phyloP scores from a whole-genome alignment of 2,888 invertebrate genomes.

The Hedya salicella region DNA sequence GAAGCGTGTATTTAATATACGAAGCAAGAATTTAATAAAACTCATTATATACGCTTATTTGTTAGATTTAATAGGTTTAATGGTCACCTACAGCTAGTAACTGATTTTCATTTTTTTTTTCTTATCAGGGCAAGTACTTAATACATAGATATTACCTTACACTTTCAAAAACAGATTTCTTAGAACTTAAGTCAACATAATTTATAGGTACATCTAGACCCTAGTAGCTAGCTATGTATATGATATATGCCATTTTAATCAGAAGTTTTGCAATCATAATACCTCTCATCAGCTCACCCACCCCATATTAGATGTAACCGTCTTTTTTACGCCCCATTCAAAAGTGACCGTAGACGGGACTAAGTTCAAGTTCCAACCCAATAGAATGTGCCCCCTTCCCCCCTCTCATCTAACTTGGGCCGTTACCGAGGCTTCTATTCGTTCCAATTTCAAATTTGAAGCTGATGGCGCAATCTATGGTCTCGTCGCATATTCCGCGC shows the following conservation, averaged over 20 bases:
- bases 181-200: too few species aligned
- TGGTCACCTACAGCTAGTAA: too few species aligned
- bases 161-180: too few species aligned
- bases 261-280: background rate
- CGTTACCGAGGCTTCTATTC: constrained; percentile 82
- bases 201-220: too few species aligned
- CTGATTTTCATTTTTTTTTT: too few species aligned
- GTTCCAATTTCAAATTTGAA: constrained; percentile 85
- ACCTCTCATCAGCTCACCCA: constrained; percentile 5
- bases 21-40: too few species aligned
- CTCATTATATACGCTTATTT: too few species aligned
- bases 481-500: constrained; percentile 55
- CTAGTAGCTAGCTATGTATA: background rate
- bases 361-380: constrained; percentile 68
- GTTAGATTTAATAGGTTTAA: too few species aligned
- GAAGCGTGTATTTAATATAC: too few species aligned
- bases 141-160: too few species aligned
- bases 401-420: constrained; percentile 82
- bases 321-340: constrained; percentile 51
- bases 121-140: too few species aligned
- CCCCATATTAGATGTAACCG: constrained; percentile 19
- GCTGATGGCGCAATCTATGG: constrained; percentile 76
- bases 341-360: constrained; percentile 63
- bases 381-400: constrained; percentile 62
- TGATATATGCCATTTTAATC: background rate